These are phyloP conservation scores for Pocillopora damicornis DNA, from an alignment of 64 coral and sea anemone species.

Conservation along the genomic window DNA sequence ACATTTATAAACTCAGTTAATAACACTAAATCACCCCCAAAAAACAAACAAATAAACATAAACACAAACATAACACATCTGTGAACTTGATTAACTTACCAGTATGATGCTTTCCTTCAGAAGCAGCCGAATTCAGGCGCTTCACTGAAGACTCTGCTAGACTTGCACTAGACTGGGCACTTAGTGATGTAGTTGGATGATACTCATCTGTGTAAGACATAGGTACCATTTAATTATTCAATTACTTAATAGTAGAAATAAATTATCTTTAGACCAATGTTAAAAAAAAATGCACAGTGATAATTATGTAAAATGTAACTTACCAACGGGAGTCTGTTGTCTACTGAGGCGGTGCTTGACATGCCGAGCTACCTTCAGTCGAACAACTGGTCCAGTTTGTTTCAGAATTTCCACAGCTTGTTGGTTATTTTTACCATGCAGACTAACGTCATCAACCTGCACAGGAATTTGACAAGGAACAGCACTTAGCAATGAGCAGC, in stretches of 20 bases:
- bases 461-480: not conserved
- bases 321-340: slow-evolving; percentile 31
- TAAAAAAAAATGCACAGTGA: too few species aligned
- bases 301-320: not conserved
- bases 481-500: too few species aligned
- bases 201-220: not conserved
- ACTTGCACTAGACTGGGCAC: not conserved
- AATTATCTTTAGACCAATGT: not conserved
- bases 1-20: too few species aligned
- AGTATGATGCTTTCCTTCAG: not conserved
- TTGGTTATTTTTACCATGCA: slow-evolving; percentile 89
- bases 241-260: not conserved
- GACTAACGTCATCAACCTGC: slow-evolving; percentile 77
- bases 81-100: not conserved
- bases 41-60: too few species aligned
- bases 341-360: slow-evolving; percentile 36
- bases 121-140: not conserved
- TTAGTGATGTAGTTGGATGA: not conserved
- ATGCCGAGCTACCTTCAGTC: slow-evolving; percentile 73
- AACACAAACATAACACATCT: too few species aligned
- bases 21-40: too few species aligned
- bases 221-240: not conserved
- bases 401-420: slow-evolving; percentile 94
- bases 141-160: not conserved
- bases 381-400: slow-evolving; percentile 85